Percentiles rank a stretch among this genome's conserved stretches.
These are phyloP conservation scores for Poecilobothrus nobilitatus DNA, from an alignment of 2,888 invertebrate species.

Conservation along the genomic window DNA sequence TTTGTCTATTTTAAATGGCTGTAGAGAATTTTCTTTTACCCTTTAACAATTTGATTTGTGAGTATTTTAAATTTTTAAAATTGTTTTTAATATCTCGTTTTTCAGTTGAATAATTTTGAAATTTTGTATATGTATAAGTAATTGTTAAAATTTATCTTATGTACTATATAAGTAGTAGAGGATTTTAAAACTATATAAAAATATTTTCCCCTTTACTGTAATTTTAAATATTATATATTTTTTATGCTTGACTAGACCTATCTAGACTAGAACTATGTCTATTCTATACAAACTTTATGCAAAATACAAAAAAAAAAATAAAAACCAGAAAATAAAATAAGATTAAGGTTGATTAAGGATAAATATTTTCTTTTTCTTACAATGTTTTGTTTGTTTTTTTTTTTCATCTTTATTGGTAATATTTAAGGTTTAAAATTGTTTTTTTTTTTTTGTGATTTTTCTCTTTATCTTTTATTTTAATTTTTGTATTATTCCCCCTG, in stretches of 20 bases:
- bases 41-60: no score
- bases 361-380: neutral
- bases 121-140: no score
- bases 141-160: no score
- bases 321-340: neutral
- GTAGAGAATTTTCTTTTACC: no score
- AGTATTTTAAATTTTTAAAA: no score
- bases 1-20: no score
- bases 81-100: no score
- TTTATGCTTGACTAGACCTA: neutral
- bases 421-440: neutral
- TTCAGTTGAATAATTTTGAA: no score
- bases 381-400: neutral
- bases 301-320: neutral
- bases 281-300: neutral
- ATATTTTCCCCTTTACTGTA: no score
- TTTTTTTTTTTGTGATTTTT: neutral
- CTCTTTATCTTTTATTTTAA: neutral
- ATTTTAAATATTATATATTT: no score
- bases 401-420: neutral
- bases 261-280: neutral
- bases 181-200: no score
- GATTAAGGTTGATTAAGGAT: neutral
- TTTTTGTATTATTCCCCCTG: neutral
- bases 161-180: no score